Evolutionary conservation across 35 echinoderm and acorn worm species (phyloP).

Genomic region (Holothuria glaberrima): DNA sequence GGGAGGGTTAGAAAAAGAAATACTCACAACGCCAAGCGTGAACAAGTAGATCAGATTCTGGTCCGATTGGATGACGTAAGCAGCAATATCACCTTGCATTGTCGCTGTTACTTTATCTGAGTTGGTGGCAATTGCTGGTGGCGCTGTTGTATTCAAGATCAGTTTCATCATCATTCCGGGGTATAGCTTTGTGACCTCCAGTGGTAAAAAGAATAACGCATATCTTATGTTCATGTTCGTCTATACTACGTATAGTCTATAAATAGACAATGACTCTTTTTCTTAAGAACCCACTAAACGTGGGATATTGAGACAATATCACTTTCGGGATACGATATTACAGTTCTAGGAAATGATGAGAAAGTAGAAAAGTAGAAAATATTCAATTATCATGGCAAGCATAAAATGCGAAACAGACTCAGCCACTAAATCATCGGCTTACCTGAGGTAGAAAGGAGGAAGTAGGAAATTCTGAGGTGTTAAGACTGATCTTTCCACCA

Average conservation of each 20-base stretch:
- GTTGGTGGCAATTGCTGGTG: constrained; percentile 45
- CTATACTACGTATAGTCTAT: background rate
- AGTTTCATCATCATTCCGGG: constrained; percentile 68
- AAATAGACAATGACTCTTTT: too few species aligned
- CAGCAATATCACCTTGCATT: constrained; percentile 49
- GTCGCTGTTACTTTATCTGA: constrained; percentile 7
- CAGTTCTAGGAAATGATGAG: background rate
- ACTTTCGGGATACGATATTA: background rate
- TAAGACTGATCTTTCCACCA: constrained; percentile 27
- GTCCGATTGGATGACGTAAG: constrained; percentile 58
- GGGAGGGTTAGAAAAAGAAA: background rate
- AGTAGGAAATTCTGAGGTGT: constrained; percentile 26
- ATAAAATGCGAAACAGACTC: background rate
- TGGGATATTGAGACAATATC: background rate
- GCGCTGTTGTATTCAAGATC: constrained; percentile 46
- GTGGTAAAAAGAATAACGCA: background rate
- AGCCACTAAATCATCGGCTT: too few species aligned
- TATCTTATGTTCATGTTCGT: too few species aligned
- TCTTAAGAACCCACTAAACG: background rate
- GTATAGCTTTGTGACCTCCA: constrained; percentile 63
- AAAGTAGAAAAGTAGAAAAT: background rate
- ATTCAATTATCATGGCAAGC: background rate
- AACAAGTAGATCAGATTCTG: constrained; percentile 39
- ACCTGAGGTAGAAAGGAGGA: constrained; percentile 15
- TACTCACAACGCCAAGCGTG: constrained; percentile 57